These are phyloP conservation scores for Hypolimnas misippus DNA, from an alignment of 2,888 invertebrate species.

Conservation along the genomic window DNA sequence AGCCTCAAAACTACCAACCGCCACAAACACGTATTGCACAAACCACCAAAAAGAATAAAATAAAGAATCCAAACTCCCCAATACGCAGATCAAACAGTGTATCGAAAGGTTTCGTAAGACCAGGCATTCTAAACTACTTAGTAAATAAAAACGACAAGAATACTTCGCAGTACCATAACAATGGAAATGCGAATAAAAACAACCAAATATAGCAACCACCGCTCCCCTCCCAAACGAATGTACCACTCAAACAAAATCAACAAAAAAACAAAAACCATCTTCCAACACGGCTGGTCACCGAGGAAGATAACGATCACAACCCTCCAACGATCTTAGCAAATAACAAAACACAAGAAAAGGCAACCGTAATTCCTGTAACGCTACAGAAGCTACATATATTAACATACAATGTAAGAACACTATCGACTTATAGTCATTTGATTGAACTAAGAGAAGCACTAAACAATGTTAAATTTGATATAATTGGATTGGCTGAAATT, in stretches of 20 bases:
- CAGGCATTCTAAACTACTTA: no score
- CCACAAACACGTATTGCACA: no score
- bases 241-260: neutral
- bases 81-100: no score
- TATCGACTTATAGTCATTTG: conserved; percentile 36
- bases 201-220: no score
- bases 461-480: neutral
- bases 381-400: neutral
- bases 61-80: no score
- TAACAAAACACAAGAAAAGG: neutral
- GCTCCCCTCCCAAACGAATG: no score
- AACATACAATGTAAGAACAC: conserved; percentile 42
- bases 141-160: no score
- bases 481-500: neutral
- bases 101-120: no score
- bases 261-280: neutral
- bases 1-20: no score
- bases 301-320: conserved; percentile 8
- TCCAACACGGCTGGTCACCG: conserved; percentile 17
- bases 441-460: conserved; percentile 29
- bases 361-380: neutral
- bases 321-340: conserved; percentile 1
- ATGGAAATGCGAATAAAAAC: no score
- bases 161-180: no score
- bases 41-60: no score